These are phyloP conservation scores for Spondyliosoma cantharus DNA, from an alignment of 2,797 vertebrate species.

Conservation along the genomic window DNA sequence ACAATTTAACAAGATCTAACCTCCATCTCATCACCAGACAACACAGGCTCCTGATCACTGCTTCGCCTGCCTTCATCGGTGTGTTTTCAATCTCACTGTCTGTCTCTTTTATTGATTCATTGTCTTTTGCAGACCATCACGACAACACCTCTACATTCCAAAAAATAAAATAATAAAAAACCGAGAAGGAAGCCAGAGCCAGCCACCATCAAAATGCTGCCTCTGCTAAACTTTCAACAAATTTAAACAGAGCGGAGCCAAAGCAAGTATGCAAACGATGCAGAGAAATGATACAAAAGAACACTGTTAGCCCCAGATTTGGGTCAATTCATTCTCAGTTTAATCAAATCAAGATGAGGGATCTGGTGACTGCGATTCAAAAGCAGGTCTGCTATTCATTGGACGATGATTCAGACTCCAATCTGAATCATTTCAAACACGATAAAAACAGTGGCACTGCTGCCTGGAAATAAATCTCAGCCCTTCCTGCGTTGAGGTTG, in stretches of 20 bases:
- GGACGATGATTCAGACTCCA: conserved; percentile 46
- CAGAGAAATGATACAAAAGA: conserved; percentile 44
- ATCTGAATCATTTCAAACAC: conserved; percentile 27
- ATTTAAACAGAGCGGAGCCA: conserved; percentile 30
- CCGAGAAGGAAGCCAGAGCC: neutral
- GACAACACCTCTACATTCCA: conserved; percentile 27
- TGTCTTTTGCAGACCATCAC: conserved; percentile 29
- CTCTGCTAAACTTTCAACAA: conserved; percentile 37
- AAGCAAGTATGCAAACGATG: conserved; percentile 54
- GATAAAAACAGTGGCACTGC: conserved; percentile 16
- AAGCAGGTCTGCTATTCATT: conserved; percentile 25
- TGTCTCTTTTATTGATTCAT: conserved; percentile 41
- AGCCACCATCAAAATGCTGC: conserved; percentile 21
- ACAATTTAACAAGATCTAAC: conserved; percentile 67
- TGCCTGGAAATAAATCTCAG: conserved; percentile 13
- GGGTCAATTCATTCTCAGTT: conserved; percentile 54
- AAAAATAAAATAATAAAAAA: neutral
- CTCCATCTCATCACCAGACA: conserved; percentile 55
- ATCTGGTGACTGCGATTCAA: conserved; percentile 36
- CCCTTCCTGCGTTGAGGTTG: neutral
- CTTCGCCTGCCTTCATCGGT: conserved; percentile 53
- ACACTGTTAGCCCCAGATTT: conserved; percentile 40
- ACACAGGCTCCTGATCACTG: conserved; percentile 54
- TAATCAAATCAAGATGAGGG: conserved; percentile 63
- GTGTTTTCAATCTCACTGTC: conserved; percentile 61